Conservation (phyloP, 1,140 invertebrate genomes). For the Solenopsis fugax region DNA sequence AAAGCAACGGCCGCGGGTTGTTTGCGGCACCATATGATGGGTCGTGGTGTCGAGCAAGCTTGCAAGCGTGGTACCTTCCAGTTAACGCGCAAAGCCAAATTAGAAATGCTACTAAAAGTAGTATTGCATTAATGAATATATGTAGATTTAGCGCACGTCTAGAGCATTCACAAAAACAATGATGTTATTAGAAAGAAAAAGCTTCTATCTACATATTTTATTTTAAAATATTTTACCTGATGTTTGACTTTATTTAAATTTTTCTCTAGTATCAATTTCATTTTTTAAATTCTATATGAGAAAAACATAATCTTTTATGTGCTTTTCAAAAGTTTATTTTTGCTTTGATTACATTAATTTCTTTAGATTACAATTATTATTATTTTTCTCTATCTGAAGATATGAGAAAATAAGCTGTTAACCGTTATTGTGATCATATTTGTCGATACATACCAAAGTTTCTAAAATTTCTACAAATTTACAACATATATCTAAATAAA, state of each 20-base stretch:
- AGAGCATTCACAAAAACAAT: neutral
- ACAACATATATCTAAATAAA: neutral
- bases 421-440: neutral
- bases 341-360: conserved; percentile 4
- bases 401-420: neutral
- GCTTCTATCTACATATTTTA: neutral
- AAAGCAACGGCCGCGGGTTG: conserved; percentile 46
- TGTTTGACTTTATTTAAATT: neutral
- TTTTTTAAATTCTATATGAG: neutral
- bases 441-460: neutral
- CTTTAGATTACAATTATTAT: neutral
- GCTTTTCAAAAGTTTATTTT: neutral
- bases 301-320: neutral
- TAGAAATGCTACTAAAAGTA: conserved; percentile 20
- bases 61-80: conserved; percentile 5
- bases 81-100: conserved; percentile 34
- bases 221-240: neutral
- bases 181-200: neutral
- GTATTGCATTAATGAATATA: neutral
- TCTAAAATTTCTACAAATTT: neutral
- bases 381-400: neutral
- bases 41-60: conserved; percentile 19
- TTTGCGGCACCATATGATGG: conserved; percentile 35
- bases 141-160: neutral
- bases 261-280: neutral